Conservation (phyloP, 2,888 invertebrate species). For the Standfussiana lucernea region DNA sequence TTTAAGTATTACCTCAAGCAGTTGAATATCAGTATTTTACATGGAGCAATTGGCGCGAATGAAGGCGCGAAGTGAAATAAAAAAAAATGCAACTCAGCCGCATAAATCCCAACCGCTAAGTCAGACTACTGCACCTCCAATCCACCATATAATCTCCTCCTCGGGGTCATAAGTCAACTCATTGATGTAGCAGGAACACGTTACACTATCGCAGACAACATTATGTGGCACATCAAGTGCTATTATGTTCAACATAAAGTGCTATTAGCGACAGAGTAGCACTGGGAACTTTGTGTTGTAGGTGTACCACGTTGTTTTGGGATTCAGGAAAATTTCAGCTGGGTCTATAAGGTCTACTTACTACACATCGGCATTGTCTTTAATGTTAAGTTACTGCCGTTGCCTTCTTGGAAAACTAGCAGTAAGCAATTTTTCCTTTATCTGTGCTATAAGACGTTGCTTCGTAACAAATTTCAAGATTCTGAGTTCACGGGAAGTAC, state of each 20-base stretch:
- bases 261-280: conserved; percentile 74
- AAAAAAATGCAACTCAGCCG: background rate
- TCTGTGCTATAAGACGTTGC: no score
- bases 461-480: no score
- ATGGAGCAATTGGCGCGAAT: no score
- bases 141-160: conserved; percentile 37
- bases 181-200: conserved; percentile 61
- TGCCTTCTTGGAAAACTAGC: no score
- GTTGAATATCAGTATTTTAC: no score
- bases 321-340: background rate
- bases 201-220: conserved; percentile 61
- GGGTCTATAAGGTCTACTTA: no score
- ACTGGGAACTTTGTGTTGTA: conserved; percentile 70
- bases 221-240: conserved; percentile 67
- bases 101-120: background rate
- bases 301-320: conserved; percentile 14
- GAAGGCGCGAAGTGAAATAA: no score
- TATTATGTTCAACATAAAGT: conserved; percentile 70
- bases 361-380: no score
- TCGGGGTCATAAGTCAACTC: conserved; percentile 61
- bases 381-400: no score
- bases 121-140: background rate
- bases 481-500: no score
- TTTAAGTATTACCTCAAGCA: no score
- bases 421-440: no score